Evolutionary conservation across 2,797 vertebrate genomes (phyloP).

Genomic region (Falco novaeseelandiae): DNA sequence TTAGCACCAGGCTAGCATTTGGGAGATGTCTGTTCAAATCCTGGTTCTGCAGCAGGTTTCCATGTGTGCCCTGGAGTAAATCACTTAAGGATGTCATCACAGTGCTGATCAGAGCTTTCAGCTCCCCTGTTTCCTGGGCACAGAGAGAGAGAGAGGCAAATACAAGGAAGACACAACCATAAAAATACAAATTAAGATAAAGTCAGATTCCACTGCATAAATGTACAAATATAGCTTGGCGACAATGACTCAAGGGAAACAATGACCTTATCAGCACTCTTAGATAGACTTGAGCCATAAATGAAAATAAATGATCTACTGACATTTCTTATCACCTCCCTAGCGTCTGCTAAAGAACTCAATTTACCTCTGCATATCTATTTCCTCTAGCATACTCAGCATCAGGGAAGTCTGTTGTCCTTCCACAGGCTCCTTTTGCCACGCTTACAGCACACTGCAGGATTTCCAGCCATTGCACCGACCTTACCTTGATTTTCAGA

Average conservation of each 20-base stretch:
- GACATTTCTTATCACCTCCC: slow-evolving; percentile 25
- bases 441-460: neutral
- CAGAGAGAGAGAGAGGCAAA: slow-evolving; percentile 65
- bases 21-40: neutral
- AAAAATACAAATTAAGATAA: slow-evolving; percentile 79
- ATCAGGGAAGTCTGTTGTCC: neutral
- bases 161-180: slow-evolving; percentile 67
- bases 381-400: slow-evolving; percentile 20
- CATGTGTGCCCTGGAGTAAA: neutral
- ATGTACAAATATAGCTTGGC: slow-evolving; percentile 66
- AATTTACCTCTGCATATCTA: neutral
- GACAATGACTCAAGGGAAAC: slow-evolving; percentile 76
- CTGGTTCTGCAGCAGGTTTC: neutral
- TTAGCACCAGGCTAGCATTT: fast-evolving
- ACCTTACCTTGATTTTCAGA: neutral
- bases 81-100: neutral
- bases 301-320: slow-evolving; percentile 56
- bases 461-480: neutral
- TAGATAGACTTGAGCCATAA: slow-evolving; percentile 48
- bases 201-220: slow-evolving; percentile 65
- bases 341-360: neutral
- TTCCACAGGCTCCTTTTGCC: neutral
- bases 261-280: slow-evolving; percentile 75
- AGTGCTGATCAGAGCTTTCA: neutral
- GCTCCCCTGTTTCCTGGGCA: slow-evolving; percentile 16